Conservation (phyloP, 2,113 vertebrate genomes). For the Fukomys damarensis region DNA sequence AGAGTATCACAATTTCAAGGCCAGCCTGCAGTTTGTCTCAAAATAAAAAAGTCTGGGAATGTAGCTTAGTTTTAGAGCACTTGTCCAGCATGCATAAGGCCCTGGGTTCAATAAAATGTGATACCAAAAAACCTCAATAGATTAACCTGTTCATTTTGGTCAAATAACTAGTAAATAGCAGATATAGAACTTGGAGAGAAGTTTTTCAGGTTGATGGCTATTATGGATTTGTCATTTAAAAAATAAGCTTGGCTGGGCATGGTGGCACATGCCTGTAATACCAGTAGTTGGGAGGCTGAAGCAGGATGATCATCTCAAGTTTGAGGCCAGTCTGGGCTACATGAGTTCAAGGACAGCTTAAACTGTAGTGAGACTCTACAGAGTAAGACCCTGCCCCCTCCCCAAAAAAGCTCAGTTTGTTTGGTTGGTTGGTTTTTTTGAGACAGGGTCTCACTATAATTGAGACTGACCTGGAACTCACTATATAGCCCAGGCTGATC, state of each 20-base stretch:
- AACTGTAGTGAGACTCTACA: background rate
- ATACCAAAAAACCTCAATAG: background rate
- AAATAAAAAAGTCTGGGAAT: background rate
- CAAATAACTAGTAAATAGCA: slow-evolving; percentile 38
- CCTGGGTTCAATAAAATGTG: background rate
- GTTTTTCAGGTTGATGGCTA: slow-evolving; percentile 29
- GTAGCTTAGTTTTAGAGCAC: background rate
- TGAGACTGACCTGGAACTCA: too few species aligned
- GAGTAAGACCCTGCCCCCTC: background rate
- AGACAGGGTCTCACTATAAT: too few species aligned
- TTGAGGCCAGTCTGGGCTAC: background rate
- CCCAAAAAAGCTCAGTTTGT: too few species aligned
- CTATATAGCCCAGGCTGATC: too few species aligned
- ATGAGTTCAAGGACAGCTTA: background rate
- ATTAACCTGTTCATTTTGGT: slow-evolving; percentile 37
- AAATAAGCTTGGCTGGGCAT: background rate
- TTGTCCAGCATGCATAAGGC: background rate
- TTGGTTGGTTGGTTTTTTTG: too few species aligned
- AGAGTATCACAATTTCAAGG: background rate
- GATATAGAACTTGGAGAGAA: slow-evolving; percentile 16
- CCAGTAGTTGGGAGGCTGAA: background rate
- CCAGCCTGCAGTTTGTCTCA: background rate
- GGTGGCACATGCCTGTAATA: background rate
- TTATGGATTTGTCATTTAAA: background rate
- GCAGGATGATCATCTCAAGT: background rate